Percentiles rank a stretch among this genome's conserved stretches.
Evolutionary conservation across 2,797 vertebrate genomes (phyloP).

Genomic region (Eutrigla gurnardus): DNA sequence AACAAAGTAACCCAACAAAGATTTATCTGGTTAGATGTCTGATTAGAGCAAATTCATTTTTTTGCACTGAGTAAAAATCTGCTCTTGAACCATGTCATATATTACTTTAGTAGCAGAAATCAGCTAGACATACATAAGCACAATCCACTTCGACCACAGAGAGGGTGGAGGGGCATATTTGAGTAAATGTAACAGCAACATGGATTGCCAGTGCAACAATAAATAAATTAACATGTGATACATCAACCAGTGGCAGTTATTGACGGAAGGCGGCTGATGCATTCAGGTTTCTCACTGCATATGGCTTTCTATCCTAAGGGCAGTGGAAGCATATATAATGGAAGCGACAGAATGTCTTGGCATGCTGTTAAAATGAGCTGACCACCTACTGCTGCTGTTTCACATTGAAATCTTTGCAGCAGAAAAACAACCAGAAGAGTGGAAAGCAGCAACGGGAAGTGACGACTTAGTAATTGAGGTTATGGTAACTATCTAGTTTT

Average conservation of each 20-base stretch:
- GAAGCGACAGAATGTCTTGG: constrained; percentile 33
- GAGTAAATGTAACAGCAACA: constrained; percentile 14
- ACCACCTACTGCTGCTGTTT: too few relatives aligned
- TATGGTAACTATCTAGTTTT: neutral
- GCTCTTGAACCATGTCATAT: neutral
- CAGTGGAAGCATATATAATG: constrained; percentile 41
- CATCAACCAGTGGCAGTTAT: constrained; percentile 44
- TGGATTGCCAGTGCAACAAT: constrained; percentile 43
- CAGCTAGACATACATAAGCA: neutral
- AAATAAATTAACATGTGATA: constrained; percentile 42
- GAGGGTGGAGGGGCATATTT: neutral
- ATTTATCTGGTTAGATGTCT: neutral
- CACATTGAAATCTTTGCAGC: too few relatives aligned
- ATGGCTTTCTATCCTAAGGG: constrained; percentile 43
- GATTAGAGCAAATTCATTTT: neutral
- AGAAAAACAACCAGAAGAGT: too few relatives aligned
- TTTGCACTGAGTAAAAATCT: neutral
- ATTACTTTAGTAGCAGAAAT: constrained; percentile 23
- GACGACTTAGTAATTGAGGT: neutral
- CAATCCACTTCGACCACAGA: neutral
- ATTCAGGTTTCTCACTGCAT: constrained; percentile 34
- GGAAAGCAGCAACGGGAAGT: neutral
- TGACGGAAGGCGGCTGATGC: constrained; percentile 38
- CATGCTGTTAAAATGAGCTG: neutral
- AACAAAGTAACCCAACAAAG: neutral